Evolutionary conservation across 2,113 vertebrate genomes (phyloP).

Genomic region (Spilogale gracilis): DNA sequence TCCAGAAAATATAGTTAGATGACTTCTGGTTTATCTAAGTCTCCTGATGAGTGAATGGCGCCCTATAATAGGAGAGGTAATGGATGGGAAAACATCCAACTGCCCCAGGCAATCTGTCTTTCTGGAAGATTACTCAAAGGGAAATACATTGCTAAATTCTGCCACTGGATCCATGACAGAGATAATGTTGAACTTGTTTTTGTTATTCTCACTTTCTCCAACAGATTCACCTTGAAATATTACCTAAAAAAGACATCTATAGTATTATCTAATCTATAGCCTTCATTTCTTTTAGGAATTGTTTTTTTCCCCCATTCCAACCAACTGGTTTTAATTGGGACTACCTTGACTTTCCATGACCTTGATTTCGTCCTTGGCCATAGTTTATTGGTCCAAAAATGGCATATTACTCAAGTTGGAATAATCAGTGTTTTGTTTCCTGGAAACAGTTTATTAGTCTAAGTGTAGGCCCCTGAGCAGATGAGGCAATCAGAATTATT

Average conservation of each 20-base stretch:
- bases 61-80: neutral
- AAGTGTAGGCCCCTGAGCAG: neutral
- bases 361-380: neutral
- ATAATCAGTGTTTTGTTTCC: neutral
- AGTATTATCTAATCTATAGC: neutral
- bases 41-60: neutral
- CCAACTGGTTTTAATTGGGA: neutral
- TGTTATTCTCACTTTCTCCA: neutral
- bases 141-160: slow-evolving; percentile 10
- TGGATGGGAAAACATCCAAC: neutral
- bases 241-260: neutral
- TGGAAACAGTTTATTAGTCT: neutral
- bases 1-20: neutral
- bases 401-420: neutral
- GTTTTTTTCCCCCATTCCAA: neutral
- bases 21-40: neutral
- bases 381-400: neutral
- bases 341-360: neutral
- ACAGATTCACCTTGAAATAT: neutral
- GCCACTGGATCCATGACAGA: neutral
- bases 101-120: slow-evolving; percentile 7
- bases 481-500: neutral
- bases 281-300: neutral
- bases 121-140: slow-evolving; percentile 53
- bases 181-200: slow-evolving; percentile 36